phyloP scores from a whole-genome alignment of 2,888 invertebrate genomes.

The Parnassius mnemosyne region DNA sequence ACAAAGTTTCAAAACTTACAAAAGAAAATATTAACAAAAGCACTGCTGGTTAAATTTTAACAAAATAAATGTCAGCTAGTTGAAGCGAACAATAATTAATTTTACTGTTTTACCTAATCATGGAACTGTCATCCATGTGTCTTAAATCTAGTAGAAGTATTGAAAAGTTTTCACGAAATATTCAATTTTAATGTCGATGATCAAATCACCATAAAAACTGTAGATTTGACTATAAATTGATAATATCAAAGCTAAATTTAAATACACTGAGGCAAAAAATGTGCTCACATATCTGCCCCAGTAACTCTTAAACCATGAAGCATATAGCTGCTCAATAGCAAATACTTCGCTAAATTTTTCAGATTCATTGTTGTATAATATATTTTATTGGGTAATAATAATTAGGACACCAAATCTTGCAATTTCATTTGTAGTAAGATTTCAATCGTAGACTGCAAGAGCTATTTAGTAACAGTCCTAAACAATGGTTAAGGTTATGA shows the following conservation, averaged over 20 bases:
- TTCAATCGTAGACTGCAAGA: neutral
- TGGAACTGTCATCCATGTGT: constrained; percentile 10
- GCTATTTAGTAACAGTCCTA: constrained; percentile 18
- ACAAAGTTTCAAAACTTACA: constrained; percentile 59
- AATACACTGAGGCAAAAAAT: constrained; percentile 18
- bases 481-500: constrained; percentile 5
- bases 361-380: neutral
- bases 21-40: constrained; percentile 67
- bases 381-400: neutral
- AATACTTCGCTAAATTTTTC: neutral
- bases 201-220: constrained; percentile 53
- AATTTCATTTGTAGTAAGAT: constrained; percentile 1
- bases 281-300: constrained; percentile 23
- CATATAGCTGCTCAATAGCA: constrained; percentile 9
- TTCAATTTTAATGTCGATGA: constrained; percentile 36
- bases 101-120: constrained; percentile 23
- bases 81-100: constrained; percentile 57
- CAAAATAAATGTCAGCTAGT: constrained; percentile 61
- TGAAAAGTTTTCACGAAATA: constrained; percentile 7
- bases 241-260: constrained; percentile 38
- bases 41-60: constrained; percentile 66
- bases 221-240: constrained; percentile 46
- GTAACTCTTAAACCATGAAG: neutral
- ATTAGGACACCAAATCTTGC: neutral
- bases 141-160: constrained; percentile 21